Percentiles rank a stretch among this genome's conserved stretches.
Conservation (phyloP, 2,113 vertebrate species). For the Mohoua ochrocephala region DNA sequence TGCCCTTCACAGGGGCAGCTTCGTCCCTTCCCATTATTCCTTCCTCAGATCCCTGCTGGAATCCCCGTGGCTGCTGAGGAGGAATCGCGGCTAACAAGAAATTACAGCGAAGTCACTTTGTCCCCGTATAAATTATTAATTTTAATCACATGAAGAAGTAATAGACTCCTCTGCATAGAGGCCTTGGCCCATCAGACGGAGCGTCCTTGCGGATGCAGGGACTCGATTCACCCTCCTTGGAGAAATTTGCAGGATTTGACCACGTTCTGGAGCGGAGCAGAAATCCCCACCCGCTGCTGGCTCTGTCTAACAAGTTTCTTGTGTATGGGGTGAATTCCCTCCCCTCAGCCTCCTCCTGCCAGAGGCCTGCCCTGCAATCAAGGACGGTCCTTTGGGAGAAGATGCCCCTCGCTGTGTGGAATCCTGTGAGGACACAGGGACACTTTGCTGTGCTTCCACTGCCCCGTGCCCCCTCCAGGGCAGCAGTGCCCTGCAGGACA, state of each 20-base stretch:
- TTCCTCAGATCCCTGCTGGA: fast-evolving
- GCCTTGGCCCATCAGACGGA: not conserved
- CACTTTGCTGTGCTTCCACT: not conserved
- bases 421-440: not conserved
- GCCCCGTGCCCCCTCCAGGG: fast-evolving
- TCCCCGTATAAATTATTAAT: not conserved
- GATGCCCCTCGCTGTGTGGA: fast-evolving
- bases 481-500: not conserved
- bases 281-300: not conserved
- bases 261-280: not conserved
- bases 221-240: not conserved
- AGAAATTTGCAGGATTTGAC: not conserved
- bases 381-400: not conserved
- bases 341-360: not conserved
- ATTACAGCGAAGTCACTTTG: not conserved
- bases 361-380: not conserved
- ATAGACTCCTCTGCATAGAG: not conserved
- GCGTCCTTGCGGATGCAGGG: not conserved
- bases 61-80: fast-evolving
- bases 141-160: slow-evolving; percentile 28
- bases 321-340: not conserved
- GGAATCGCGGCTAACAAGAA: not conserved
- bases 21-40: not conserved
- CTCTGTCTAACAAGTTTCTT: not conserved
- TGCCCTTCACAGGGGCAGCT: not conserved